A percentile compares a stretch with the other conserved stretches of the same genome.
phyloP scores from a whole-genome alignment of 1,140 invertebrate genomes.

The Drosophila varians region DNA sequence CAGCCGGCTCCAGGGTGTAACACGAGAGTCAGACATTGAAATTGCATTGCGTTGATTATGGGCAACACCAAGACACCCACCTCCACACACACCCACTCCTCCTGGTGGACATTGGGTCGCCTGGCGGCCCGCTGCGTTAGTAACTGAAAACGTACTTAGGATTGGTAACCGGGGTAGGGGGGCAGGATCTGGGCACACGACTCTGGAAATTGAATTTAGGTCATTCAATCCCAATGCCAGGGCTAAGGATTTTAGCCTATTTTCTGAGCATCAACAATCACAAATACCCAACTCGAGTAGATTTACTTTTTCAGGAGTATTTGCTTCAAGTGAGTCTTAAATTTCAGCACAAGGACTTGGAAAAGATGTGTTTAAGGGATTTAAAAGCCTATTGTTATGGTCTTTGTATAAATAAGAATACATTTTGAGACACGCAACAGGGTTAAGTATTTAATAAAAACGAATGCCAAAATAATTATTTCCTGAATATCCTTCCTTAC shows the following conservation, averaged over 20 bases:
- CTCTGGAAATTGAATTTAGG: constrained; percentile 71
- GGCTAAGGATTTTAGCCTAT: constrained; percentile 15
- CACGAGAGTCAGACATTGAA: constrained; percentile 76
- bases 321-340: background rate
- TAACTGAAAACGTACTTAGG: constrained; percentile 81
- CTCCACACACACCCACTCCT: constrained; percentile 14
- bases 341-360: background rate
- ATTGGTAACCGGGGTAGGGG: constrained; percentile 14
- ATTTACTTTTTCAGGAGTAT: constrained; percentile 6
- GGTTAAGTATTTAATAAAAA: no score
- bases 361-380: background rate
- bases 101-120: constrained; percentile 11
- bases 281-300: constrained; percentile 30
- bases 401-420: no score
- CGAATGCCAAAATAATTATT: no score
- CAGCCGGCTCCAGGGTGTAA: constrained; percentile 48
- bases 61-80: constrained; percentile 54
- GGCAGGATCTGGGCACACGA: constrained; percentile 22
- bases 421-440: no score
- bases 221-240: constrained; percentile 61
- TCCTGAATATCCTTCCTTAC: no score
- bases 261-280: constrained; percentile 20
- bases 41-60: constrained; percentile 79
- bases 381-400: no score
- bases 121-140: constrained; percentile 67